Conservation (phyloP, 1,140 invertebrate species). For the Marisa cornuarietis region DNA sequence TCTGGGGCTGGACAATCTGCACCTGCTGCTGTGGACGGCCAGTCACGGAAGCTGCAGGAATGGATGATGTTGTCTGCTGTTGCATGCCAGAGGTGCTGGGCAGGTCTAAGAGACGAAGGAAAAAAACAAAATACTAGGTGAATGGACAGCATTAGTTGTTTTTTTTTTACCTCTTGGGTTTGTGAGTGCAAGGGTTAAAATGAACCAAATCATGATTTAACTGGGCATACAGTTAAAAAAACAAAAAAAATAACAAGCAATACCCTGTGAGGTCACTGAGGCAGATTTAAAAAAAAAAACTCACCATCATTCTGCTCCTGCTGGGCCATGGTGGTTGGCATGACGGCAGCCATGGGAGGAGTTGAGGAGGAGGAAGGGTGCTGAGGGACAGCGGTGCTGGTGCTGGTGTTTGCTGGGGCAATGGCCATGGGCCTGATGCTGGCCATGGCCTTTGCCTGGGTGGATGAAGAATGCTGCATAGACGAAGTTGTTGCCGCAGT, state of each 20-base stretch:
- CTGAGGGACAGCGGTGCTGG: constrained; percentile 23
- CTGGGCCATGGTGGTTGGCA: constrained; percentile 69
- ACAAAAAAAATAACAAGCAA: not conserved
- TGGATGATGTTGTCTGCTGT: constrained; percentile 13
- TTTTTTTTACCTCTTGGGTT: not conserved
- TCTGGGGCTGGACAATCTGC: constrained; percentile 59
- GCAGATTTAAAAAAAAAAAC: not conserved
- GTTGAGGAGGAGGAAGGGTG: constrained; percentile 33
- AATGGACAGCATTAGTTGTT: not conserved
- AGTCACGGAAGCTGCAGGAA: constrained; percentile 40
- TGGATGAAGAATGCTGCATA: constrained; percentile 55
- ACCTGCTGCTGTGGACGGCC: constrained; percentile 59
- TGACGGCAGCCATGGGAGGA: constrained; percentile 77
- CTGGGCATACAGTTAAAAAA: not conserved
- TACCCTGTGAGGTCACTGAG: not conserved
- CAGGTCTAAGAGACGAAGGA: constrained; percentile 4
- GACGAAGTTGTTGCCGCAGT: constrained; percentile 54
- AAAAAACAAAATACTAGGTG: not conserved
- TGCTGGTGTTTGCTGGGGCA: constrained; percentile 66
- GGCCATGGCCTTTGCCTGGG: constrained; percentile 72
- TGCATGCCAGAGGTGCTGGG: constrained; percentile 30
- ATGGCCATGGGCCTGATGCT: constrained; percentile 90
- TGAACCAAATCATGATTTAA: not conserved
- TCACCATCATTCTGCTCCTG: constrained; percentile 37
- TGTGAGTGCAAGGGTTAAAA: not conserved